Evolutionary conservation across 2,113 vertebrate species (phyloP).

Genomic region (Asarcornis scutulata): DNA sequence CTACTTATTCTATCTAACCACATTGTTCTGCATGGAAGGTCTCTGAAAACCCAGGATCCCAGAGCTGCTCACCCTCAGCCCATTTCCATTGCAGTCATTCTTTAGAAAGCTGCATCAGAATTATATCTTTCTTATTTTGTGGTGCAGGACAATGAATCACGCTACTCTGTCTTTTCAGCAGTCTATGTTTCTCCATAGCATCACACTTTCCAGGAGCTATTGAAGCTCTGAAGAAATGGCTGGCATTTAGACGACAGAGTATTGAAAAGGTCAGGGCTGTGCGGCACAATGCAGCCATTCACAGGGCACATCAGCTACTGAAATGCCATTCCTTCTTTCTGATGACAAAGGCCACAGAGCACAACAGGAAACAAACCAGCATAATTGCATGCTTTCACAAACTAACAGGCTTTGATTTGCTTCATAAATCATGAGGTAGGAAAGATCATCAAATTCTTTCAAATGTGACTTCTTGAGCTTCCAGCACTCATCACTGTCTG

Average conservation of each 20-base stretch:
- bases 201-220: constrained; percentile 13
- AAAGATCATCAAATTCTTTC: background rate
- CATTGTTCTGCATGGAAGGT: background rate
- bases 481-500: background rate
- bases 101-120: background rate
- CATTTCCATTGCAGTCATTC: background rate
- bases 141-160: background rate
- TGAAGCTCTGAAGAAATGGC: constrained; percentile 14
- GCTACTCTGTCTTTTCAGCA: background rate
- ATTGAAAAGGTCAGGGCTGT: constrained; percentile 42
- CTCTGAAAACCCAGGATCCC: background rate
- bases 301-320: background rate
- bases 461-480: background rate
- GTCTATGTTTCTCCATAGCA: background rate
- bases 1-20: background rate
- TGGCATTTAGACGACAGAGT: constrained; percentile 16
- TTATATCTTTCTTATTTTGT: background rate
- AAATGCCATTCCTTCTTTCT: constrained; percentile 39
- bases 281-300: constrained; percentile 4
- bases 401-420: constrained; percentile 19
- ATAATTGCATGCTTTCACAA: constrained; percentile 18
- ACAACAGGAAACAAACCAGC: constrained; percentile 3
- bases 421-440: constrained; percentile 5
- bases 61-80: background rate
- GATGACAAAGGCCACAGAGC: background rate